phyloP scores from a whole-genome alignment of 1,140 invertebrate species.

The Trichonephila clavata region DNA sequence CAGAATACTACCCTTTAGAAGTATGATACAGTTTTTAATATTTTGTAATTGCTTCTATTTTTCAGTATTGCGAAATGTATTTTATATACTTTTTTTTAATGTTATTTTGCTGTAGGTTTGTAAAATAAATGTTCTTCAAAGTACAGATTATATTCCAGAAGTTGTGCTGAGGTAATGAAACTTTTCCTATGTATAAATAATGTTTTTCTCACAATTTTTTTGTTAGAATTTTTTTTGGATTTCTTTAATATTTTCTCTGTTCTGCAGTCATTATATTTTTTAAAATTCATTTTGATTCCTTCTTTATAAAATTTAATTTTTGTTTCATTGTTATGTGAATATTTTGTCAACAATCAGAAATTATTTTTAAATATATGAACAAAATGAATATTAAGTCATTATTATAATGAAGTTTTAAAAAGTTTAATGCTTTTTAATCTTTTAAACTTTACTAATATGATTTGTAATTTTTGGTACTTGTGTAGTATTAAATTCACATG shows the following conservation, averaged over 20 bases:
- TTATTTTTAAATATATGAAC: neutral
- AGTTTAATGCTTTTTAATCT: too few relatives aligned
- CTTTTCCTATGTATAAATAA: neutral
- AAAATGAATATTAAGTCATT: neutral
- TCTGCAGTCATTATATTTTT: too few relatives aligned
- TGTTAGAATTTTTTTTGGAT: neutral
- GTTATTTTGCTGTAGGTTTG: neutral
- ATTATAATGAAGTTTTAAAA: too few relatives aligned
- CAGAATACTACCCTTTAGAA: slow-evolving; percentile 38
- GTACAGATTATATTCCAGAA: slow-evolving; percentile 16
- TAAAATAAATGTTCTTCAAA: neutral
- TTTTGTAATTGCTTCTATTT: neutral
- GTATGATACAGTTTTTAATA: neutral
- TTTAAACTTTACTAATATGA: too few relatives aligned
- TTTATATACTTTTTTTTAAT: neutral
- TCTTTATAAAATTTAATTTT: too few relatives aligned
- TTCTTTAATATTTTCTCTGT: too few relatives aligned
- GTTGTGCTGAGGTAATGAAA: slow-evolving; percentile 22
- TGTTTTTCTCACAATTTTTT: neutral
- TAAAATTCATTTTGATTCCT: too few relatives aligned
- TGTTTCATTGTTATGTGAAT: too few relatives aligned
- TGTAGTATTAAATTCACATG: too few relatives aligned
- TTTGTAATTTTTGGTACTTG: too few relatives aligned
- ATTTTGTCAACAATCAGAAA: too few relatives aligned
- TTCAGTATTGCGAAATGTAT: neutral